Evolutionary conservation across 2,888 invertebrate species (phyloP).

Genomic region (Portevinia maculata): DNA sequence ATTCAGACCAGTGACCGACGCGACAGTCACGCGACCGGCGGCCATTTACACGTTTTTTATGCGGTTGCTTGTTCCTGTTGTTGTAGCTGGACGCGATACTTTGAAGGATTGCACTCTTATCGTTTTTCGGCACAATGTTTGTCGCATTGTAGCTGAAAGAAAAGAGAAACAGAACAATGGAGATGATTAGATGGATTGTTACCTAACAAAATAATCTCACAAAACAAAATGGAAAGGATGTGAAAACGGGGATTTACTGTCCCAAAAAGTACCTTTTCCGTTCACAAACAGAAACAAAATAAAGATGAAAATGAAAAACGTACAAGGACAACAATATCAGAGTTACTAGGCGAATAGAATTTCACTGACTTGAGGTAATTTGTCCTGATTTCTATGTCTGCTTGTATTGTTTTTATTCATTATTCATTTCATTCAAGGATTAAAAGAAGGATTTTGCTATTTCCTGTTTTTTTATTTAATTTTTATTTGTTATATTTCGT

Average conservation of each 20-base stretch:
- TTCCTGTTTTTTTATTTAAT: slow-evolving; percentile 3
- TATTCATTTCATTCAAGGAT: slow-evolving; percentile 60
- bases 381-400: slow-evolving; percentile 31
- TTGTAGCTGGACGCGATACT: slow-evolving; percentile 88
- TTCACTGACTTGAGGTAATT: slow-evolving; percentile 1
- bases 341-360: background rate
- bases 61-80: slow-evolving; percentile 82
- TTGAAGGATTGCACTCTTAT: slow-evolving; percentile 88
- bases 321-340: slow-evolving; percentile 18
- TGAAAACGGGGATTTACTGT: slow-evolving; percentile 23
- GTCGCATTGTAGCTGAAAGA: slow-evolving; percentile 78
- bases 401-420: slow-evolving; percentile 51
- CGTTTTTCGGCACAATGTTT: slow-evolving; percentile 84
- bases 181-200: slow-evolving; percentile 11
- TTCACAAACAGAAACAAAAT: background rate
- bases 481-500: slow-evolving; percentile 10
- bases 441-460: slow-evolving; percentile 7
- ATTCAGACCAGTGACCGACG: slow-evolving; percentile 93
- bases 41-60: slow-evolving; percentile 80
- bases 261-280: slow-evolving; percentile 1
- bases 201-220: slow-evolving; percentile 48
- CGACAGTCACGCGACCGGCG: slow-evolving; percentile 91
- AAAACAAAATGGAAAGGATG: slow-evolving; percentile 44
- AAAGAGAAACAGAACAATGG: slow-evolving; percentile 4
- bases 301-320: background rate